These are phyloP conservation scores for Chouioia cunea DNA, from an alignment of 2,888 invertebrate species.

Conservation along the genomic window DNA sequence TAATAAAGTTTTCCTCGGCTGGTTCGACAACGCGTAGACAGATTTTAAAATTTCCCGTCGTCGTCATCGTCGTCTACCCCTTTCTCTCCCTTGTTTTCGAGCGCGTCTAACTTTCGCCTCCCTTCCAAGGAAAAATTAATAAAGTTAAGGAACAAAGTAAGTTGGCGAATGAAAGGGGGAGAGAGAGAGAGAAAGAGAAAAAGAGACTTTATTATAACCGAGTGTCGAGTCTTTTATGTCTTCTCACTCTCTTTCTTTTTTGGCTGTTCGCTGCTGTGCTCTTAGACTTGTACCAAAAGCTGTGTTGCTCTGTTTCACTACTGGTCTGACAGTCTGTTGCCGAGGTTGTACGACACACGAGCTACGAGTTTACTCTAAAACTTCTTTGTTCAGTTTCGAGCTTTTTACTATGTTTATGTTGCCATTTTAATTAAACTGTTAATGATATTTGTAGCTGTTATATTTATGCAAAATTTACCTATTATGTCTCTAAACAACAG, in stretches of 20 bases:
- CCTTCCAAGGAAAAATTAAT: slow-evolving; percentile 67
- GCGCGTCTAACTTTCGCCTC: background rate
- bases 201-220: slow-evolving; percentile 68
- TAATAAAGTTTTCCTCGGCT: slow-evolving; percentile 68
- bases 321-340: background rate
- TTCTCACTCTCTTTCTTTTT: slow-evolving; percentile 18
- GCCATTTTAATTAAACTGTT: no score
- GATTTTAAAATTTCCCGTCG: slow-evolving; percentile 69
- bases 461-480: no score
- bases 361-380: background rate
- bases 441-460: no score
- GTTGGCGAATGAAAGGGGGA: slow-evolving; percentile 58
- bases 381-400: slow-evolving; percentile 7
- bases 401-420: background rate
- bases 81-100: slow-evolving; percentile 36
- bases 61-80: slow-evolving; percentile 26
- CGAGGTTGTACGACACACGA: slow-evolving; percentile 33
- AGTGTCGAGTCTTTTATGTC: slow-evolving; percentile 68
- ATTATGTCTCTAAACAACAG: no score
- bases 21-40: slow-evolving; percentile 69
- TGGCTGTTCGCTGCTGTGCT: slow-evolving; percentile 19
- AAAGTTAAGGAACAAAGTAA: slow-evolving; percentile 69
- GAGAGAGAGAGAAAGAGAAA: slow-evolving; percentile 35
- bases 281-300: background rate
- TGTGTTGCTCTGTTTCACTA: background rate